Percentiles rank a stretch among this genome's conserved stretches.
These are phyloP conservation scores for Poeciliopsis turneri DNA, from an alignment of 2,797 vertebrate species.

Conservation along the genomic window DNA sequence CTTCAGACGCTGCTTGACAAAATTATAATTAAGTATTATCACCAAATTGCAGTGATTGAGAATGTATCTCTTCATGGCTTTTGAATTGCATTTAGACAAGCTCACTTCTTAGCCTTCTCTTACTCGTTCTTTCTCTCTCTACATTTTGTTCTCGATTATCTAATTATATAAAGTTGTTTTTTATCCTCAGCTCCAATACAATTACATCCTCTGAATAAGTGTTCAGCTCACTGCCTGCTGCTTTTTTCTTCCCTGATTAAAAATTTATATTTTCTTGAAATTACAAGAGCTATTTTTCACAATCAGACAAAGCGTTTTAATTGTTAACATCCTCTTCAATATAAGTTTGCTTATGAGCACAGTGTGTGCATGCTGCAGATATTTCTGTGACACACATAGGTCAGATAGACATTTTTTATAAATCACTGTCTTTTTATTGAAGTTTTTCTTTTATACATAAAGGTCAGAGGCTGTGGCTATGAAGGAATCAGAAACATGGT, in stretches of 20 bases:
- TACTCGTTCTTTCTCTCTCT: neutral
- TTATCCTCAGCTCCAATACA: conserved; percentile 13
- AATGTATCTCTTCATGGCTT: conserved; percentile 61
- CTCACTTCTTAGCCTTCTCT: conserved; percentile 33
- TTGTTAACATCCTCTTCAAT: neutral
- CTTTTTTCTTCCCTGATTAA: conserved; percentile 30
- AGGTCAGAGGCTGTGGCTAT: neutral
- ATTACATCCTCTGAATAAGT: conserved; percentile 14
- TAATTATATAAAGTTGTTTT: conserved; percentile 43
- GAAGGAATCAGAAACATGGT: neutral
- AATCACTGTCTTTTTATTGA: too few relatives aligned
- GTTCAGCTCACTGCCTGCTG: conserved; percentile 14
- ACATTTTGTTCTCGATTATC: conserved; percentile 8
- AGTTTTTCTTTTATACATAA: neutral
- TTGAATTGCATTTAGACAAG: conserved; percentile 60
- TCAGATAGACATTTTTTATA: neutral
- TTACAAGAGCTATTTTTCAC: conserved; percentile 12
- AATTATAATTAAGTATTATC: conserved; percentile 73
- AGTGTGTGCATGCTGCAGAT: neutral
- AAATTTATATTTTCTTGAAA: conserved; percentile 21
- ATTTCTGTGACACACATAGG: neutral
- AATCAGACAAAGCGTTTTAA: neutral
- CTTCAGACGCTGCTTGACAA: conserved; percentile 64
- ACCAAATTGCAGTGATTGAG: conserved; percentile 69
- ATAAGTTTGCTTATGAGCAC: neutral